Conservation (phyloP, 2,113 vertebrate genomes). For the Brevimyrus niger region DNA sequence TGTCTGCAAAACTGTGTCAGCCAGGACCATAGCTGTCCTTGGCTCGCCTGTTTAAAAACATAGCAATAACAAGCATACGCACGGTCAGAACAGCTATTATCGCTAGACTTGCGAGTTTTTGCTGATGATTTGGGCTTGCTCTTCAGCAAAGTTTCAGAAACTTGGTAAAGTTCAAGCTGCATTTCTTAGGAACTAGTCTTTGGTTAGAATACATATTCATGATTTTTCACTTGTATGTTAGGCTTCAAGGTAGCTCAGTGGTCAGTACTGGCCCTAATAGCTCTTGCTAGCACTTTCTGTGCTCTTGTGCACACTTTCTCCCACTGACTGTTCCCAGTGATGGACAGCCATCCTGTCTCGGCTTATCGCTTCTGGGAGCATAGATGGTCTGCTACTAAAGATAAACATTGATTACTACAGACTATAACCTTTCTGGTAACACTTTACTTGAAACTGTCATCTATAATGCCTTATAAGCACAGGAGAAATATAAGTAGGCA, state of each 20-base stretch:
- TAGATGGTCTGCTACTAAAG: not conserved
- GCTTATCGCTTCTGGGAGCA: not conserved
- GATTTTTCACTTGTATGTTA: not conserved
- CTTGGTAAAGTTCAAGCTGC: not conserved
- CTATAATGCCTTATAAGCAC: not conserved
- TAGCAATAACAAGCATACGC: not conserved
- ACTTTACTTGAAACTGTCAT: not conserved
- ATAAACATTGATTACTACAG: not conserved
- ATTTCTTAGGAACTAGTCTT: not conserved
- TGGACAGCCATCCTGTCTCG: not conserved
- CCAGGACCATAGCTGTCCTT: not conserved
- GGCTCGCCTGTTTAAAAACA: not conserved
- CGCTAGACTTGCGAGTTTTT: not conserved
- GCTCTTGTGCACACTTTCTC: not conserved
- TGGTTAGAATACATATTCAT: not conserved
- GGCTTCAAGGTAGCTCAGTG: not conserved
- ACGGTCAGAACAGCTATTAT: not conserved
- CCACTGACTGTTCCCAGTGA: not conserved
- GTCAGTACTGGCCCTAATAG: not conserved
- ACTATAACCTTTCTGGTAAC: not conserved
- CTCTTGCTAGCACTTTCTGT: not conserved
- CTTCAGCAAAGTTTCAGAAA: not conserved
- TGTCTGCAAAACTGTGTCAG: conserved; percentile 3
- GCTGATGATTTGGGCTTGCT: not conserved
- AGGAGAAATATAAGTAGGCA: not conserved